Evolutionary conservation across 2,797 vertebrate genomes (phyloP), one percentile per base, ranked within the genome.

Genomic region (Malurus leucopterus): DNA sequence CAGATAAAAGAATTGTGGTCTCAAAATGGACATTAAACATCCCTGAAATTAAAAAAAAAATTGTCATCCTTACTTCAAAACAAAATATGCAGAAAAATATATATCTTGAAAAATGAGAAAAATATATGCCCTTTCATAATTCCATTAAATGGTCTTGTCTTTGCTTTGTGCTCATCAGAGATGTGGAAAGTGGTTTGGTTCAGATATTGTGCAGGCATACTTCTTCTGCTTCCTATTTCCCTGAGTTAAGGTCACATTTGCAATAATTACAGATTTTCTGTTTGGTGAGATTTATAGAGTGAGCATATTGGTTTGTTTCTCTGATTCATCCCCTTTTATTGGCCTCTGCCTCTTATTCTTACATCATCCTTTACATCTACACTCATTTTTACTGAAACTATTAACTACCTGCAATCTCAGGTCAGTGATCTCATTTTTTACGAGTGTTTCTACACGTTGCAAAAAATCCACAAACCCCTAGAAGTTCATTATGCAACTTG

Each of bases 381-480:
- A 65, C 17, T 6, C 16, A 54, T 40, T 82, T 84, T 86, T 80
- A 82, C 4, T 27, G 69, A 68, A 89, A 90, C 74, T 40, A 40
- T 77, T 73, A 67, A 61, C 27, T 41, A 15, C 21, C 21, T 2
- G 2, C 36, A 55, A 62, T 58, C 16, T 73, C 18, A 53, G 27
- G 30, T 79, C 43, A 86, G 40, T 51, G 46, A 75, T 71, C 16
- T 90, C 30, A 69, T 53, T 90, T 75, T 61, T 65, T 47, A 30
- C 34, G 11, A 30, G 8, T 30, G 8, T 51, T 87, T 75, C 22
- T 22, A 68, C 11, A 27, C 3, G 21, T 36, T 46, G 34, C 3
- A 73, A 49, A 59, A 27, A 19, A 6, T 0, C 0, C 0, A 17
- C 16, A 22, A 53, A 69, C 19, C 30, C 3, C 1, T 2, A 40